phyloP scores from a whole-genome alignment of 2,797 vertebrate genomes.

The Sitta carolinensis region DNA sequence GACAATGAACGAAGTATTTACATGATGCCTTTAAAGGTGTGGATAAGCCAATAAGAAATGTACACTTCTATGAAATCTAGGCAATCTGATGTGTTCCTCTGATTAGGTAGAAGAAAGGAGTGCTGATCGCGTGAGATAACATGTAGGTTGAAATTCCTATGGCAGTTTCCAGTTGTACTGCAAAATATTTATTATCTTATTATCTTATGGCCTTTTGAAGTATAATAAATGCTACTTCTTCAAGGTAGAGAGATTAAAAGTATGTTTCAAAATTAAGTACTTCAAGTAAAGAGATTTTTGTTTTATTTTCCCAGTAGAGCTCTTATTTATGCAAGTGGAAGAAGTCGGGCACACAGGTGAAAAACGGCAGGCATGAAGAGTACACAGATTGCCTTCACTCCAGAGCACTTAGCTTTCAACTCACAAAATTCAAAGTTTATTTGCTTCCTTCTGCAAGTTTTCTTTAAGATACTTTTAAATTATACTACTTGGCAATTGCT shows the following conservation, averaged over 20 bases:
- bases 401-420: neutral
- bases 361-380: neutral
- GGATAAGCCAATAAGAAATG: neutral
- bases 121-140: neutral
- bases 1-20: neutral
- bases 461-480: neutral
- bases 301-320: neutral
- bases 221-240: neutral
- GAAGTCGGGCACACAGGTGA: neutral
- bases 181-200: neutral
- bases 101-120: neutral
- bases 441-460: neutral
- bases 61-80: neutral
- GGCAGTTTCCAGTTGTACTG: neutral
- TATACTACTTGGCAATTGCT: neutral
- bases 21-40: neutral
- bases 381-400: neutral
- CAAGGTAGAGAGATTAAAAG: neutral
- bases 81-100: neutral
- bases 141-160: neutral
- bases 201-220: neutral
- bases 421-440: neutral
- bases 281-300: neutral
- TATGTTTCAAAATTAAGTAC: neutral
- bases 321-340: neutral